Percentiles rank a stretch among this genome's conserved stretches.
These are phyloP conservation scores for Limnephilus marmoratus DNA, from an alignment of 2,888 invertebrate species.

Conservation along the genomic window DNA sequence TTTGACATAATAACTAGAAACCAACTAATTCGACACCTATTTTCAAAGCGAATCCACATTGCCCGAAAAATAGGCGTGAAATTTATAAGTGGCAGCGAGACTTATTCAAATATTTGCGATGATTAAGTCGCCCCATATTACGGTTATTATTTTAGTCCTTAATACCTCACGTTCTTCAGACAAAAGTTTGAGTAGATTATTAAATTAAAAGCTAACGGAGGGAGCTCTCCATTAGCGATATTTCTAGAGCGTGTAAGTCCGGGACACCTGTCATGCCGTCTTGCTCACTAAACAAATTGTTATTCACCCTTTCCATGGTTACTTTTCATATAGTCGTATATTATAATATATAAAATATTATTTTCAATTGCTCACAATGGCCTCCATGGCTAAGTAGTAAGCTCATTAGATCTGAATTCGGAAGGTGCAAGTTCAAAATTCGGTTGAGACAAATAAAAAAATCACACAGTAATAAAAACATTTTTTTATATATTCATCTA, in stretches of 20 bases:
- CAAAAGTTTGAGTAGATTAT: neutral
- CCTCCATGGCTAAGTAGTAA: neutral
- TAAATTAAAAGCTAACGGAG: slow-evolving; percentile 6
- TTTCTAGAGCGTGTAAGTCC: slow-evolving; percentile 35
- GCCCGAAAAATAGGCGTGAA: too few relatives aligned
- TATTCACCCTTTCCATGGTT: neutral
- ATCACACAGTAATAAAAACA: too few relatives aligned
- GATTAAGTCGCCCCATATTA: too few relatives aligned
- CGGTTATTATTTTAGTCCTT: neutral
- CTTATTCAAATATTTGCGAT: too few relatives aligned
- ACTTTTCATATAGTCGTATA: neutral
- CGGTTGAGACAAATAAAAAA: too few relatives aligned
- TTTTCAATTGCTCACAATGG: neutral
- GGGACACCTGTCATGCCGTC: slow-evolving; percentile 12
- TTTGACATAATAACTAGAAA: too few relatives aligned
- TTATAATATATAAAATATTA: neutral
- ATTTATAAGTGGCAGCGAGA: too few relatives aligned
- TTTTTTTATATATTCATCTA: too few relatives aligned
- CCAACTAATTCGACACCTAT: too few relatives aligned
- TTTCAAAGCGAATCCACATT: too few relatives aligned
- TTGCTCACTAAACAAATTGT: slow-evolving; percentile 27
- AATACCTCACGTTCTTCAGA: neutral
- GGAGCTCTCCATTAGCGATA: neutral
- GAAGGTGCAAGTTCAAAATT: neutral
- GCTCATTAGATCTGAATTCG: neutral